Base-by-base conservation (phyloP, 2,888 invertebrate species). In the Dryococelus australis region DNA sequence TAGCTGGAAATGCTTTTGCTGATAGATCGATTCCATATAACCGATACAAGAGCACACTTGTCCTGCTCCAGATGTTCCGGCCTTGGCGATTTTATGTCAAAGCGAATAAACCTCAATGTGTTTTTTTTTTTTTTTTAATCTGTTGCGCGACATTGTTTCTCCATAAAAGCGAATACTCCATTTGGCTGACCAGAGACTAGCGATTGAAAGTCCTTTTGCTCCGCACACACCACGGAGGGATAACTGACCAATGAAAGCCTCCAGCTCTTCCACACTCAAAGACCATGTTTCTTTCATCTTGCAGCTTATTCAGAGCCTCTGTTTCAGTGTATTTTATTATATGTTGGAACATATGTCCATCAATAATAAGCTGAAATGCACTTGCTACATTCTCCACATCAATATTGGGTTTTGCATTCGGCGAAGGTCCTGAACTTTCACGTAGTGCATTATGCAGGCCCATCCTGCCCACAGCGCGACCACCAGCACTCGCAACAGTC, bases 171-270 rank as follows among this genome's bases (percentile, higher is more conserved):
- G 65, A 10, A n/a, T 65, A 65, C 65, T 65, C 65, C n/a, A 65
- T 65, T 65, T 65, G 65, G 65, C 65, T 65, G 65, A 65, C 65
- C n/a, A 65, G 65, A 65, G 65, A 65, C 65, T 65, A n/a, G 24
- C n/a, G 8, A 65, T 1, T 24, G 65, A 24, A 65, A 65, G 65
- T 65, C 65, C n/a, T 65, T 65, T 65, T n/a, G 65, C n/a, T 65
- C 24, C 65, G 0, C 65, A n/a, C 65, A 16, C 65, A 65, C 65
- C n/a, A n/a, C 65, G 65, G 24, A 65, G 65, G 65, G 0, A 65
- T 24, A 65, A 65, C 8, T 12, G 20, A 65, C 65, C 24, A 65
- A 65, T 65, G n/a, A 65, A 65, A 5, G 65, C 65, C n/a, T 65
- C 65, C n/a, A 65, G n/a, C 65, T 65, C 65, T 65, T 65, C 65